Conservation (phyloP, 2,113 vertebrate genomes). For the Gnathonemus echidnorhynchus region DNA sequence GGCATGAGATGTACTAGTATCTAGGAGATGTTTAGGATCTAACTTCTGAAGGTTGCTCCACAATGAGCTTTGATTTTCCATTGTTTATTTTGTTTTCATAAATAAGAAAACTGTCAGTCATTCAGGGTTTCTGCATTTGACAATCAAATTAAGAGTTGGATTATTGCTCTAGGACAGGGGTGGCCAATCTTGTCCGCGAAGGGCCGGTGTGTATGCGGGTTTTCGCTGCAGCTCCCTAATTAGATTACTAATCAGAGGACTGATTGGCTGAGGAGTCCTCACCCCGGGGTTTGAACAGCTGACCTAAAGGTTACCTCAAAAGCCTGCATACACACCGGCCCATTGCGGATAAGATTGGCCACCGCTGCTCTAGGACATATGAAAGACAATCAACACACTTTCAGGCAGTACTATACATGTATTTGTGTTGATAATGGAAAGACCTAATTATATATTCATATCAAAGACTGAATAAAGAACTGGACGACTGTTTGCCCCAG, state of each 20-base stretch:
- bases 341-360: no score
- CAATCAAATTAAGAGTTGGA: neutral
- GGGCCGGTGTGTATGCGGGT: no score
- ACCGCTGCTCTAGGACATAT: neutral
- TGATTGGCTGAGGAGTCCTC: no score
- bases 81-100: neutral
- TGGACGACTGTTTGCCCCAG: neutral
- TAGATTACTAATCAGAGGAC: no score
- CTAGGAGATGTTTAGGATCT: neutral
- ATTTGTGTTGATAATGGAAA: neutral
- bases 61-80: neutral
- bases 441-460: neutral
- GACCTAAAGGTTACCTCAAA: no score
- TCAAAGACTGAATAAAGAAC: neutral
- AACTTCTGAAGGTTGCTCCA: neutral
- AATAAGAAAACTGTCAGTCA: neutral
- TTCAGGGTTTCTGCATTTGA: neutral
- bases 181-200: no score
- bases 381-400: neutral
- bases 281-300: no score
- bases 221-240: no score
- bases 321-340: no score
- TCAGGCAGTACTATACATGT: neutral
- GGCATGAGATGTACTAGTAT: neutral
- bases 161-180: neutral